Evolutionary conservation across 1,140 invertebrate species (phyloP).

Genomic region (Linepithema humile): DNA sequence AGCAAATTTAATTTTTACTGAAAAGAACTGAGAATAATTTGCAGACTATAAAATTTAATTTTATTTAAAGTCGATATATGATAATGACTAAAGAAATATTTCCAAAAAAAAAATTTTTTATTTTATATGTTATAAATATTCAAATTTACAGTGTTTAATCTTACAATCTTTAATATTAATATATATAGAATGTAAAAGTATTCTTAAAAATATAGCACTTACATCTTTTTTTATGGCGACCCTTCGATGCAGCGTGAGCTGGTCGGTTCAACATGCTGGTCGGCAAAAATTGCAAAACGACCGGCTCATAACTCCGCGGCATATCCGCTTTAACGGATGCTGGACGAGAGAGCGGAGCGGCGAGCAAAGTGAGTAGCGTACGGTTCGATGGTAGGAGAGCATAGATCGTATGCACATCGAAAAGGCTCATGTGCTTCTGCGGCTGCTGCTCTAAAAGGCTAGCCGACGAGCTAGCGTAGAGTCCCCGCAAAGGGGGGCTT

Average conservation of each 20-base stretch:
- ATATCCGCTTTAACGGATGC: constrained; percentile 27
- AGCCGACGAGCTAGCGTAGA: not conserved
- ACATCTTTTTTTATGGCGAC: constrained; percentile 1
- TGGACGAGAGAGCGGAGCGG: not conserved
- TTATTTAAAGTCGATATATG: no score
- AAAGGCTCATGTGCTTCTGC: constrained; percentile 11
- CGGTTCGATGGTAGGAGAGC: constrained; percentile 33
- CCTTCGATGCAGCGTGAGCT: constrained; percentile 7
- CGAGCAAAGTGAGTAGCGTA: constrained; percentile 46
- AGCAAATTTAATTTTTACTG: no score
- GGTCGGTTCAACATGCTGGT: not conserved
- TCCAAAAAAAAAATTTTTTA: no score
- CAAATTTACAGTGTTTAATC: not conserved
- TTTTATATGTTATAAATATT: constrained; percentile 15
- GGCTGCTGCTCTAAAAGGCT: constrained; percentile 51
- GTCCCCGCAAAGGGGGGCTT: constrained; percentile 21
- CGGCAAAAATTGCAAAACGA: constrained; percentile 61
- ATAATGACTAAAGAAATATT: no score
- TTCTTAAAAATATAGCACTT: constrained; percentile 13
- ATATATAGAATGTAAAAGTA: constrained; percentile 7
- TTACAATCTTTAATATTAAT: constrained; percentile 1
- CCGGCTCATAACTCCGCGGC: constrained; percentile 55
- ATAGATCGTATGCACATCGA: constrained; percentile 47
- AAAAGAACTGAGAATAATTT: no score
- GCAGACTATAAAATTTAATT: no score